Evolutionary conservation across 2,888 invertebrate species (phyloP).

Genomic region (Pseudoips prasinana): DNA sequence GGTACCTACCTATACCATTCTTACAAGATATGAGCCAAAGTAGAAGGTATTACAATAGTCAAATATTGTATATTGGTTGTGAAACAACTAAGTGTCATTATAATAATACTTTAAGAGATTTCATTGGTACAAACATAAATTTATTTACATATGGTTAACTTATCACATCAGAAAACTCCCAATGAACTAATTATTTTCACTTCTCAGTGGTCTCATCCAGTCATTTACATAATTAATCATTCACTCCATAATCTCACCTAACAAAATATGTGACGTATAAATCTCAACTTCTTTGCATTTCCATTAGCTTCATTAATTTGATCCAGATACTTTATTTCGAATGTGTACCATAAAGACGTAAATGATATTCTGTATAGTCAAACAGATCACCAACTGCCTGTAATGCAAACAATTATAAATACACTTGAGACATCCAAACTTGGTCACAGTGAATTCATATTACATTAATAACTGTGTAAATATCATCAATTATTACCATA

Average conservation of each 20-base stretch:
- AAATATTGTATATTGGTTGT: slow-evolving; percentile 11
- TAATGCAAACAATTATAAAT: slow-evolving; percentile 72
- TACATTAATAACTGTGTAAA: slow-evolving; percentile 7
- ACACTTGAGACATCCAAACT: slow-evolving; percentile 21
- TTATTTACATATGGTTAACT: neutral
- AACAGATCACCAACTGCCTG: slow-evolving; percentile 80
- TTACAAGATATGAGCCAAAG: slow-evolving; percentile 39
- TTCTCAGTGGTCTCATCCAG: slow-evolving; percentile 38
- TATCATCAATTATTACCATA: slow-evolving; percentile 4
- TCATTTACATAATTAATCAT: slow-evolving; percentile 29
- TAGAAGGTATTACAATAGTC: slow-evolving; percentile 28
- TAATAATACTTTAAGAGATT: slow-evolving; percentile 5
- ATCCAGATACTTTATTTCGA: slow-evolving; percentile 61
- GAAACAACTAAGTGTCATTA: slow-evolving; percentile 7
- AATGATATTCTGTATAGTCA: slow-evolving; percentile 65
- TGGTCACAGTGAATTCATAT: slow-evolving; percentile 12
- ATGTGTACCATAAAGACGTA: slow-evolving; percentile 58
- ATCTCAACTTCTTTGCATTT: slow-evolving; percentile 33
- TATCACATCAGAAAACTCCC: slow-evolving; percentile 4
- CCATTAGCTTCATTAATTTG: slow-evolving; percentile 55
- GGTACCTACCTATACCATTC: slow-evolving; percentile 48
- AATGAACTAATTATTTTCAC: slow-evolving; percentile 27
- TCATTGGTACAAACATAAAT: slow-evolving; percentile 7
- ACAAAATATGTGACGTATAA: slow-evolving; percentile 27
- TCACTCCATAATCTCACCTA: slow-evolving; percentile 30